Percentiles rank a stretch among this genome's conserved stretches.
Evolutionary conservation across 2,797 vertebrate species (phyloP).

Genomic region (Crocidura indochinensis): DNA sequence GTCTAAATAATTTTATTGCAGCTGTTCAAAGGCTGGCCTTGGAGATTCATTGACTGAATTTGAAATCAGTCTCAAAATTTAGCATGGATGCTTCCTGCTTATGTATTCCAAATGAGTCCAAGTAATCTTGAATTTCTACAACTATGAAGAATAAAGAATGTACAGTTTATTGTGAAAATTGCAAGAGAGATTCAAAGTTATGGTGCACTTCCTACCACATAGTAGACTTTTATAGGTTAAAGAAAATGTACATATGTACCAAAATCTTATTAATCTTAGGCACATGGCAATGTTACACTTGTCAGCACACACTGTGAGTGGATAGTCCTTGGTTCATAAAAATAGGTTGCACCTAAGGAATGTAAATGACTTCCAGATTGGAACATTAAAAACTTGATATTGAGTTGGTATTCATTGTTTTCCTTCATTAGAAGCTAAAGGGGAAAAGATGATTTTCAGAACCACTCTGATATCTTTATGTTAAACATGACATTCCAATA

Average conservation of each 20-base stretch:
- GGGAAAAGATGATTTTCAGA: not conserved
- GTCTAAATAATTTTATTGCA: slow-evolving; percentile 57
- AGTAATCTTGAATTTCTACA: slow-evolving; percentile 2
- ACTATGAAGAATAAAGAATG: slow-evolving; percentile 22
- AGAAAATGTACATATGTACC: too few relatives aligned
- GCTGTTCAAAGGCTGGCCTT: slow-evolving; percentile 43
- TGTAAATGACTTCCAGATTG: not conserved
- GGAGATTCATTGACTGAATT: slow-evolving; percentile 39
- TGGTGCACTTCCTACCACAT: not conserved
- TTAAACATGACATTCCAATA: not conserved
- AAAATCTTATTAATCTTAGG: slow-evolving; percentile 10
- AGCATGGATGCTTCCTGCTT: slow-evolving; percentile 12
- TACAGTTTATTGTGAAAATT: not conserved
- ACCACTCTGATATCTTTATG: not conserved
- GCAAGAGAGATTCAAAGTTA: not conserved
- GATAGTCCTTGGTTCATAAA: not conserved
- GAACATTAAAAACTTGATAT: not conserved
- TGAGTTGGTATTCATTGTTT: not conserved
- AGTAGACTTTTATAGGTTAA: not conserved
- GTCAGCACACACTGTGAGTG: not conserved
- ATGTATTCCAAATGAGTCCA: not conserved
- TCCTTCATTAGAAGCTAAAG: not conserved
- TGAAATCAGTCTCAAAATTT: slow-evolving; percentile 32
- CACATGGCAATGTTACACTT: not conserved
- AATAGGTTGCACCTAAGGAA: not conserved